Percentiles rank a stretch among this genome's conserved stretches.
phyloP scores from a whole-genome alignment of 2,797 vertebrate species.

The Rhinogobio ventralis region DNA sequence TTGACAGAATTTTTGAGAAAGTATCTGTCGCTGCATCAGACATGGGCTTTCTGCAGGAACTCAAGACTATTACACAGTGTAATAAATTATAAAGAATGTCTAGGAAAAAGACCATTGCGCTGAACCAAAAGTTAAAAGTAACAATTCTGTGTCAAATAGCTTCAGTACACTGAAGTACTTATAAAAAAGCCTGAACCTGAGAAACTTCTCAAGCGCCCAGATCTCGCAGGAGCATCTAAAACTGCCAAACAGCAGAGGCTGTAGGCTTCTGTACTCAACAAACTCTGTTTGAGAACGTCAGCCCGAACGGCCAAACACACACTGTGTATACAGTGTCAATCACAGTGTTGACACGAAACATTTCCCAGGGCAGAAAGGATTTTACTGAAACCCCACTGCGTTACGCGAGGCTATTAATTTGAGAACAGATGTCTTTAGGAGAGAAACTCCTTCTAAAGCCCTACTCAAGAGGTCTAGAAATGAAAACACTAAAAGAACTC shows the following conservation, averaged over 20 bases:
- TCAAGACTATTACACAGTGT: background rate
- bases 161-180: background rate
- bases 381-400: conserved; percentile 65
- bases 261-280: conserved; percentile 41
- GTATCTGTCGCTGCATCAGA: background rate
- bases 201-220: background rate
- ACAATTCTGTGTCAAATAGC: background rate
- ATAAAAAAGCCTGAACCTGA: background rate
- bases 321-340: conserved; percentile 71
- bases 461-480: conserved; percentile 65
- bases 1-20: background rate
- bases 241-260: conserved; percentile 1
- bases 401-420: conserved; percentile 68
- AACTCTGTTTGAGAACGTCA: conserved; percentile 63
- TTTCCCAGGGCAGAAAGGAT: conserved; percentile 74
- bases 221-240: conserved; percentile 4
- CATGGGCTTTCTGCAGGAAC: background rate
- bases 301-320: conserved; percentile 69
- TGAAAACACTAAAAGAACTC: conserved; percentile 60
- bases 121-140: background rate
- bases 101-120: background rate
- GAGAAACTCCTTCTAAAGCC: conserved; percentile 65
- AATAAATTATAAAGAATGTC: background rate
- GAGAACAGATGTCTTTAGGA: conserved; percentile 62
- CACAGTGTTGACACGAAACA: conserved; percentile 74